Evolutionary conservation across 2,113 vertebrate species (phyloP), one percentile per base, ranked within the genome.

Genomic region (Condylura cristata): DNA sequence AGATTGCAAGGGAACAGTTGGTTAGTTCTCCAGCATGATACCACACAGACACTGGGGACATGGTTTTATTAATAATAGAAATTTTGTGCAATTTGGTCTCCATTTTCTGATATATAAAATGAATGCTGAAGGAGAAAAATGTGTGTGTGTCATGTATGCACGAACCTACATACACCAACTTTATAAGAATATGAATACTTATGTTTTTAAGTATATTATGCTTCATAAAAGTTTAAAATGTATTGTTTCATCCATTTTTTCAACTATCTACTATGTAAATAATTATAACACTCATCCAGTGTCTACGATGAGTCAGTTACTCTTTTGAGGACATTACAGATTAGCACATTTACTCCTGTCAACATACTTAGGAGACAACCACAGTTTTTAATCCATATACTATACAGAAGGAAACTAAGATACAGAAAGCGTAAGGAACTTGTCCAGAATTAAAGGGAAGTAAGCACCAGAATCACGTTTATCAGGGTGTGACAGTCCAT

Each of bases 61-160:
- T 8, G 44, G 3, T 61, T 95, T 88, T 91, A 95, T 93, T 76
- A 75, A 30, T 86, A 58, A n/a, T 46, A 83, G 74, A 39, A 95
- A 91, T 88, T 89, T 80, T 32, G 65, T 24, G 17, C 68, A 18
- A 51, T 78, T 91, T 41, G 37, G 11, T 8, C 5, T 79, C 20
- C 28, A 72, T 86, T 89, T 92, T 91, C 32, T 71, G 32, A 70
- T 39, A 18, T 92, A 76, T 53, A 75, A 89, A 88, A 86, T 68
- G 4, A 2, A 82, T 41, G 2, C 20, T 86, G 14, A 22, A 89
- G 48, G 58, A 71, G 30, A 48, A 95, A 58, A 10, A 1, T 78
- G 0, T 41, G 6, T 51, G 5, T 83, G 4, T 51, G 17, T 56
- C 8, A 1, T 90, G n/a, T 80, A 32, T n/a, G 11, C 68, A 22